A percentile compares a stretch with the other conserved stretches of the same genome.
These are phyloP conservation scores for Geotrypetes seraphini DNA, from an alignment of 2,797 vertebrate genomes.

Conservation along the genomic window DNA sequence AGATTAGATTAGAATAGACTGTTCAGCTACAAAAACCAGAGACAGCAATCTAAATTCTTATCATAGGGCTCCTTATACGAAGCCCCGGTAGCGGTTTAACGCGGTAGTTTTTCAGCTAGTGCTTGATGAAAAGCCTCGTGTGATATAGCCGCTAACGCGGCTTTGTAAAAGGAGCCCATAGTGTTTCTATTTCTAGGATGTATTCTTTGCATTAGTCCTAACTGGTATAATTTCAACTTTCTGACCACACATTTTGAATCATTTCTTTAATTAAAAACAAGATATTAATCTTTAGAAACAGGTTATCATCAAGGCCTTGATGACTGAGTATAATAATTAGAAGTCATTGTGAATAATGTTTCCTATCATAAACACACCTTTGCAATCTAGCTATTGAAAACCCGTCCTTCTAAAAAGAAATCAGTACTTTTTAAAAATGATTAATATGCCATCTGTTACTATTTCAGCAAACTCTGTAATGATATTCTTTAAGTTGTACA, in stretches of 20 bases:
- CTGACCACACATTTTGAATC: conserved; percentile 37
- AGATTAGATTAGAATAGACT: too few relatives aligned
- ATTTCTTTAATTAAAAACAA: conserved; percentile 32
- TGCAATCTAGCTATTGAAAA: conserved; percentile 53
- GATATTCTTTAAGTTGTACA: conserved; percentile 60
- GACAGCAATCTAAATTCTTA: too few relatives aligned
- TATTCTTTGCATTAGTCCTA: not conserved
- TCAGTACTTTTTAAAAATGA: conserved; percentile 63
- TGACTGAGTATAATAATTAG: conserved; percentile 66
- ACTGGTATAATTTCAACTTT: conserved; percentile 15
- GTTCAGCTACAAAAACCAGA: too few relatives aligned
- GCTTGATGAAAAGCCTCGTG: too few relatives aligned
- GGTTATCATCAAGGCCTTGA: conserved; percentile 62
- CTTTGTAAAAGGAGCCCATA: too few relatives aligned
- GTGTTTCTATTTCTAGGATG: conserved; percentile 2
- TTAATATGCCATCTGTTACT: conserved; percentile 73
- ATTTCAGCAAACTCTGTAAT: conserved; percentile 61
- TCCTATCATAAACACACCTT: conserved; percentile 61
- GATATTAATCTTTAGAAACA: conserved; percentile 61
- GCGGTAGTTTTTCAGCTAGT: too few relatives aligned
- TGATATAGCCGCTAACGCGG: too few relatives aligned
- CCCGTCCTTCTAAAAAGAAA: conserved; percentile 58
- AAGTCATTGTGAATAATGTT: conserved; percentile 57
- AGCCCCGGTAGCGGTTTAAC: too few relatives aligned
- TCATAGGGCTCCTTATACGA: too few relatives aligned